Evolutionary conservation across 2,888 invertebrate genomes (phyloP), one percentile per base, ranked within the genome.

Genomic region (Eupithecia exiguata): DNA sequence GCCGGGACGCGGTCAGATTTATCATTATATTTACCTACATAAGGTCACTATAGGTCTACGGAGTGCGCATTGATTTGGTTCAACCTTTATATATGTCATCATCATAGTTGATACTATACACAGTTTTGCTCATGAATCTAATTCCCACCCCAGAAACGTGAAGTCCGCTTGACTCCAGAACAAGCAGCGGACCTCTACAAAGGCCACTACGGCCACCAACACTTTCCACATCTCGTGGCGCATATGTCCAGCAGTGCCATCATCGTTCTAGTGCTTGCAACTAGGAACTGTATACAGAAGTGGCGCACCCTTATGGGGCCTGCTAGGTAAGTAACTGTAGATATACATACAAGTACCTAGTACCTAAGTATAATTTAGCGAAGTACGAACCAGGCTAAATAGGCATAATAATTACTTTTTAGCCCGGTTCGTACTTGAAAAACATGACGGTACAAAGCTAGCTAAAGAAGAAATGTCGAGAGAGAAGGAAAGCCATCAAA

Each of bases 121-220:
- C 18, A 49, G 49, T 49, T 49, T n/a, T 9, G 49, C 7, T n/a
- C 4, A 49, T 36, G 18, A 35, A 62, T 21, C 21, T 25, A 40
- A 53, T 67, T 79, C 72, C 16, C 14, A 43, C 40, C 40, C 40
- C 91, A 97, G 96, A 95, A 95, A 82, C 95, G 97, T 75, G 93
- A 95, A 79, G 91, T 98, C 0, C 96, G 95, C 70, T 92, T 99
- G 74, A 97, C 97, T 0, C 97, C 97, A 0, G 98, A 98, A 89
- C 97, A 98, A 89, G 97, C 97, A 0, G 97, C 97, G 0, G 97
- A 98, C 85, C 96, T 99, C 81, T 98, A 97, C 89, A 95, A 95
- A 5, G 96, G 97, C 69, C 96, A 96, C 86, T 97, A 96, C 84
- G 97, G 97, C 0, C 95, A 95, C 71, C 93, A 96, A 36, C 95